These are phyloP conservation scores for Oryctolagus cuniculus DNA, from an alignment of 2,113 vertebrate species.

Conservation along the genomic window mOryCun1.1 NC_091435.1:67164501-67165000, in stretches of 20 bases:
- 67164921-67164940: no score
- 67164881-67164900: no score
- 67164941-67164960: no score
- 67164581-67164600: neutral
- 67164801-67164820: no score
- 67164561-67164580: neutral
- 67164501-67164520: neutral
- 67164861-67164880: no score
- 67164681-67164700: neutral
- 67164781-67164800: no score
- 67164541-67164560: neutral
- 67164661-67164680: neutral
- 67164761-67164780: neutral
- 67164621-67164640: slow-evolving; percentile 18
- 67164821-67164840: no score
- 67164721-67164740: slow-evolving; percentile 4
- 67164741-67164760: slow-evolving; percentile 27
- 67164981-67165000: no score
- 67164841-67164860: no score
- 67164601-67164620: neutral
- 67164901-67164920: no score
- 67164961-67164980: no score
- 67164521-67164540: neutral
- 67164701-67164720: neutral
- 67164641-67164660: neutral